Evolutionary conservation across 2,888 invertebrate species (phyloP).

Genomic region (Chesias legatella): DNA sequence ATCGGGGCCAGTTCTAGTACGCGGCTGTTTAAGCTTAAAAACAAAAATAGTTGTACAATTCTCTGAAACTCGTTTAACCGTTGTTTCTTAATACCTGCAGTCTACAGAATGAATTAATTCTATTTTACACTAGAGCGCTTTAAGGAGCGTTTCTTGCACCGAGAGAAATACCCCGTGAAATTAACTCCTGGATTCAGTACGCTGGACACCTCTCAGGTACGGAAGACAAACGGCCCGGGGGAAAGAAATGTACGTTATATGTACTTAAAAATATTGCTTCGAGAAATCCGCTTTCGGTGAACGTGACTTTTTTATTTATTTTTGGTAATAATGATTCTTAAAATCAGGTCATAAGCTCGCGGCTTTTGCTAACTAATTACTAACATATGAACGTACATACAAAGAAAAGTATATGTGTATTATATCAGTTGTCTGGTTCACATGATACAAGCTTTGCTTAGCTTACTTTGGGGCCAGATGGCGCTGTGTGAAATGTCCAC

Average conservation of each 20-base stretch:
- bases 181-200: slow-evolving; percentile 68
- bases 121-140: slow-evolving; percentile 65
- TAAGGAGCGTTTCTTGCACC: slow-evolving; percentile 54
- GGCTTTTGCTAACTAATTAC: too few species aligned
- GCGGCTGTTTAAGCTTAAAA: background rate
- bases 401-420: too few species aligned
- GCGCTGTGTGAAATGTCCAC: too few species aligned
- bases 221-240: slow-evolving; percentile 59
- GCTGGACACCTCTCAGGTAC: slow-evolving; percentile 70
- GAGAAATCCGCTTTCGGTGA: background rate
- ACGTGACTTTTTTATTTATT: too few species aligned
- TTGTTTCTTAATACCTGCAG: slow-evolving; percentile 38
- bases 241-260: slow-evolving; percentile 37
- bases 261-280: slow-evolving; percentile 15
- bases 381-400: too few species aligned
- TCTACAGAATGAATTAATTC: slow-evolving; percentile 59
- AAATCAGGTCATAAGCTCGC: too few species aligned
- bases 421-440: too few species aligned
- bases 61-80: slow-evolving; percentile 26
- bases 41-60: slow-evolving; percentile 12
- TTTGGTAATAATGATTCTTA: too few species aligned
- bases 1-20: too few species aligned
- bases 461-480: too few species aligned
- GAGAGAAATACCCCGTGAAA: slow-evolving; percentile 74
- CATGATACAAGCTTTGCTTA: too few species aligned